Conservation (phyloP, 2,888 invertebrate genomes). For the Aleiodes leptofemur region DNA sequence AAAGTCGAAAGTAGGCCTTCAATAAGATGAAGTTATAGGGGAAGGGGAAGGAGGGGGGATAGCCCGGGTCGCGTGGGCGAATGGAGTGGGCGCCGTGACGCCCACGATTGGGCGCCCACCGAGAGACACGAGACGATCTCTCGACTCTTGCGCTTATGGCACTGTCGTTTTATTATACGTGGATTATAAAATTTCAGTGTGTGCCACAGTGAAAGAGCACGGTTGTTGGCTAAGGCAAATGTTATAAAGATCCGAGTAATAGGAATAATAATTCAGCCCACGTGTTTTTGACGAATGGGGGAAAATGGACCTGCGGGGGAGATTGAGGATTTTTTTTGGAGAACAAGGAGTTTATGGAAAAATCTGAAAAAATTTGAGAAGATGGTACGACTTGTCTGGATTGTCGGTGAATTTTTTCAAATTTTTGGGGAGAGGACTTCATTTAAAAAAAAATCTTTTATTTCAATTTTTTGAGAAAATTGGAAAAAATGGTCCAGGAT, state of each 20-base stretch:
- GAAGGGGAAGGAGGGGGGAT: not conserved
- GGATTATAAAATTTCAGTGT: conserved; percentile 10
- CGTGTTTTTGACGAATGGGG: not conserved
- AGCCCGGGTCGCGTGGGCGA: conserved; percentile 53
- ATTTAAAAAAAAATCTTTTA: no score
- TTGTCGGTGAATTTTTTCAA: no score
- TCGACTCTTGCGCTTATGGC: not conserved
- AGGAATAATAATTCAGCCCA: conserved; percentile 31
- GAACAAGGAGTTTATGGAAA: no score
- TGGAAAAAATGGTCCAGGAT: no score
- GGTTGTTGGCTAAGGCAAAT: conserved; percentile 11
- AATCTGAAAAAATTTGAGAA: no score
- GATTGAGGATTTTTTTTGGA: no score
- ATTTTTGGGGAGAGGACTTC: no score
- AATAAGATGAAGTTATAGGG: not conserved
- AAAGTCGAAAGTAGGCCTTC: conserved; percentile 33
- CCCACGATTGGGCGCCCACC: conserved; percentile 66
- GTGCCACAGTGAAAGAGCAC: not conserved
- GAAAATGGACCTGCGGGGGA: no score
- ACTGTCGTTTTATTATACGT: not conserved
- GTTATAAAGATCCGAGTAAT: conserved; percentile 23
- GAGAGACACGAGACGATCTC: conserved; percentile 25
- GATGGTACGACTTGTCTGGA: no score
- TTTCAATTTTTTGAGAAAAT: no score
- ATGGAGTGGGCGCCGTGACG: conserved; percentile 65